A percentile compares a stretch with the other conserved stretches of the same genome.
Conservation (phyloP, 1,140 invertebrate species). For the Drosophila micromelanica region DNA sequence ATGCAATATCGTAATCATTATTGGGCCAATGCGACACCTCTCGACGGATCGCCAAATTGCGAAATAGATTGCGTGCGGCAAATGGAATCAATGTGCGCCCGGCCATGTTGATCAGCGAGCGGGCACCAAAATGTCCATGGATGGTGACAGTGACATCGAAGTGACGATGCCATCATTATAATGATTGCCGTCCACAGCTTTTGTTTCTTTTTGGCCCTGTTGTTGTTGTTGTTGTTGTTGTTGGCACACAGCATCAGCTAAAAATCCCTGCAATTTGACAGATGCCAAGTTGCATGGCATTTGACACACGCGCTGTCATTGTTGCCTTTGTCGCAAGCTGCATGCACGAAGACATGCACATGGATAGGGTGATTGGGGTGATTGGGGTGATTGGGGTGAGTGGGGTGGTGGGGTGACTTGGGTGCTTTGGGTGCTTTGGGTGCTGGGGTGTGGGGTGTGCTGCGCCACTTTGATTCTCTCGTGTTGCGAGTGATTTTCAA, state of each 20-base stretch:
- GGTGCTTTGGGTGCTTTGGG: too few species aligned
- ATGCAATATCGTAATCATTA: slow-evolving; percentile 18
- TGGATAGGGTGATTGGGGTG: neutral
- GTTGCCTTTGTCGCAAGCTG: slow-evolving; percentile 45
- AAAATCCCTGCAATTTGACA: slow-evolving; percentile 59
- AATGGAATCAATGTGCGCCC: slow-evolving; percentile 32
- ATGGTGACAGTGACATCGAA: slow-evolving; percentile 23
- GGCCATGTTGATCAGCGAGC: slow-evolving; percentile 5
- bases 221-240: neutral
- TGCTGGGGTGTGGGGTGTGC: neutral
- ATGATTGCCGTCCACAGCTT: slow-evolving; percentile 44
- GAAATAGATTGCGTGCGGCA: slow-evolving; percentile 39
- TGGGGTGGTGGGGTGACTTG: neutral
- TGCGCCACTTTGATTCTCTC: neutral
- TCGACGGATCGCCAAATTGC: slow-evolving; percentile 20
- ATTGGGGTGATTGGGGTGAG: neutral
- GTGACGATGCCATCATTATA: slow-evolving; percentile 33
- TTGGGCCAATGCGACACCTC: slow-evolving; percentile 25
- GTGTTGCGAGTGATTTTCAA: slow-evolving; percentile 15
- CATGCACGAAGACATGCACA: slow-evolving; percentile 11
- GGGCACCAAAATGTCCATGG: slow-evolving; percentile 8
- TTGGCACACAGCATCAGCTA: slow-evolving; percentile 17
- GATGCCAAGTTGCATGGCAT: slow-evolving; percentile 59
- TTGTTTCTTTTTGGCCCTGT: slow-evolving; percentile 9
- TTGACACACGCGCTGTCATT: slow-evolving; percentile 50